Conservation (phyloP, 2,888 invertebrate species). For the Drosophila trichaetosa region DNA sequence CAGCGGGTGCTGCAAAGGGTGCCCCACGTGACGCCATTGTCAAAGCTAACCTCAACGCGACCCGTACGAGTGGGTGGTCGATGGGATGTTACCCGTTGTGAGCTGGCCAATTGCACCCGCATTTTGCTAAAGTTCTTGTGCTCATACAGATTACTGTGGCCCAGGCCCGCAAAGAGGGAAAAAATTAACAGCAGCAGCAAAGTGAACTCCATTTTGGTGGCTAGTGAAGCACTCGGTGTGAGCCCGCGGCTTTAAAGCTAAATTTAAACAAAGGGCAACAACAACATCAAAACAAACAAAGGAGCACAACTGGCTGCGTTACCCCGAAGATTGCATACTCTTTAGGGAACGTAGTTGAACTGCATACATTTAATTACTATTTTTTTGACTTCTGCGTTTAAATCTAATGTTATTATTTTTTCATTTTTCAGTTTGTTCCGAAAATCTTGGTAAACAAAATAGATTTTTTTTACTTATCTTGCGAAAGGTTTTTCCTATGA, state of each 20-base stretch:
- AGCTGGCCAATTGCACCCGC: slow-evolving; percentile 68
- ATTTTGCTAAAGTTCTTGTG: slow-evolving; percentile 66
- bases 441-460: not conserved
- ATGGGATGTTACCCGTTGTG: not conserved
- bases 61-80: slow-evolving; percentile 63
- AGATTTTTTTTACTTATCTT: not conserved
- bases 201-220: slow-evolving; percentile 40
- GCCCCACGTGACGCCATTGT: slow-evolving; percentile 75
- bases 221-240: slow-evolving; percentile 12
- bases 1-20: slow-evolving; percentile 76
- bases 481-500: not conserved
- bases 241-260: slow-evolving; percentile 54
- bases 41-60: slow-evolving; percentile 80
- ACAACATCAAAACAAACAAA: not conserved
- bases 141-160: slow-evolving; percentile 32
- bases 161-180: slow-evolving; percentile 3
- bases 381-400: not conserved
- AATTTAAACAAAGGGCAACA: slow-evolving; percentile 2
- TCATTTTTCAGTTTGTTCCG: too few species aligned
- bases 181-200: slow-evolving; percentile 23
- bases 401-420: not conserved
- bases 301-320: not conserved
- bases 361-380: not conserved
- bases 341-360: not conserved
- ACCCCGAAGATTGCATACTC: not conserved